Base-by-base conservation (phyloP, 2,113 vertebrate species). In the Seriola aureovittata region DNA sequence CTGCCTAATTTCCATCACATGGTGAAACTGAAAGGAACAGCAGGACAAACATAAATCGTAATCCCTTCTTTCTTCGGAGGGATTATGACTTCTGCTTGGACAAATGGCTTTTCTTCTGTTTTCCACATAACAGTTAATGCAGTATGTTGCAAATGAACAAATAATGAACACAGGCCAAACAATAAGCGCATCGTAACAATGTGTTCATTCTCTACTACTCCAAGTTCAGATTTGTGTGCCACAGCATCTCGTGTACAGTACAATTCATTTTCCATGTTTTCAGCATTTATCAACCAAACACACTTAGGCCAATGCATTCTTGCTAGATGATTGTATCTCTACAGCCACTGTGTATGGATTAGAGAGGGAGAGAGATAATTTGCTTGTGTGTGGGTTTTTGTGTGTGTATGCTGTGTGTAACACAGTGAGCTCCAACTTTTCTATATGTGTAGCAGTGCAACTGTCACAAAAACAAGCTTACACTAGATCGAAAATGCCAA, bases 261-360 rank as follows among this genome's bases (percentile, higher is more conserved):
- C 52, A 54, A 86, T 88, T 92, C 84, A 87, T 85, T 89, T 89
- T 68, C 72, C 40, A 85, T 73, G 40, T 81, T 90, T 89, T 84
- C 82, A 81, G 75, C 71, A 21, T 78, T 87, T 85, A 90, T 88
- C 84, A 87, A 13, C 72, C 14, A 11, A 71, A 19, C 38, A 59
- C 38, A 70, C 54, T 82, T 60, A 90, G 75, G 58, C 50, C 23
- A 57, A 9, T 71, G 71, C 75, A 87, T 83, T 86, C 66, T 78
- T 46, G 72, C 80, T 54, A 46, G 38, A 69, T 81, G 75, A 90
- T 91, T 84, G 21, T 64, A 80, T 85, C 78, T 80, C 48, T 60
- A 10, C 65, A 52, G 3, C 10, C 70, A 10, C 62, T 32, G 54
- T 70, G 57, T 74, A 46, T 77, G 72, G 85, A 84, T 89, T 85